Evolutionary conservation across 1,140 invertebrate species (phyloP).

Genomic region (Nasonia longicornis): DNA sequence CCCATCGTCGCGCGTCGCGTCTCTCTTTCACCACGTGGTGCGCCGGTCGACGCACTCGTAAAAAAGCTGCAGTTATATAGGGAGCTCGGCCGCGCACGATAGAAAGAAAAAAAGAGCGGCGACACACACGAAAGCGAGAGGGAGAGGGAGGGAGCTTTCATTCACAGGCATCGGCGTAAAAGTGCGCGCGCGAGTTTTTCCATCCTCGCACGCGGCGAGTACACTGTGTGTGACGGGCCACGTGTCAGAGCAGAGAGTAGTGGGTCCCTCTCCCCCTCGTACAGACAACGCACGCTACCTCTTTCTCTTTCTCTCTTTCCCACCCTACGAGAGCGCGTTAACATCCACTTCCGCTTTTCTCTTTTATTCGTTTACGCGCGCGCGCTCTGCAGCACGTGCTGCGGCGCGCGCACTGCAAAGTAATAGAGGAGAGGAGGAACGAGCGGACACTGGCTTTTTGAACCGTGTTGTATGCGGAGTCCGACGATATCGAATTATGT

Average conservation of each 20-base stretch:
- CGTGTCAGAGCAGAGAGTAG: constrained; percentile 27
- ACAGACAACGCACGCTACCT: background rate
- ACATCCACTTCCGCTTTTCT: constrained; percentile 21
- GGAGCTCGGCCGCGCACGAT: background rate
- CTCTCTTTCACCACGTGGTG: background rate
- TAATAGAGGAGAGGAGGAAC: background rate
- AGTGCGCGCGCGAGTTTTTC: constrained; percentile 23
- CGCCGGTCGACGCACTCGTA: background rate
- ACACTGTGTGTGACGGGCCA: constrained; percentile 19
- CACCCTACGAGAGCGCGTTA: constrained; percentile 11
- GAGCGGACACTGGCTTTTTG: background rate
- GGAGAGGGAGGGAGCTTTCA: constrained; percentile 19
- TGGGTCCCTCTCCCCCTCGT: background rate
- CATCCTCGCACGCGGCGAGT: background rate
- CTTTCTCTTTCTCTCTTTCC: background rate
- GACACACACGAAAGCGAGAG: background rate
- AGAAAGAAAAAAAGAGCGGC: background rate
- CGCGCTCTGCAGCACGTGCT: constrained; percentile 40
- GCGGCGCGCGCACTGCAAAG: constrained; percentile 45
- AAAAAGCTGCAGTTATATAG: background rate
- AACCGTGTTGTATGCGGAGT: no score
- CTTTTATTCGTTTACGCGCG: constrained; percentile 42
- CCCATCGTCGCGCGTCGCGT: background rate
- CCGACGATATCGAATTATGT: no score
- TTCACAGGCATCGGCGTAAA: constrained; percentile 27